phyloP scores from a whole-genome alignment of 2,113 vertebrate genomes.

The Eclectus roratus region DNA sequence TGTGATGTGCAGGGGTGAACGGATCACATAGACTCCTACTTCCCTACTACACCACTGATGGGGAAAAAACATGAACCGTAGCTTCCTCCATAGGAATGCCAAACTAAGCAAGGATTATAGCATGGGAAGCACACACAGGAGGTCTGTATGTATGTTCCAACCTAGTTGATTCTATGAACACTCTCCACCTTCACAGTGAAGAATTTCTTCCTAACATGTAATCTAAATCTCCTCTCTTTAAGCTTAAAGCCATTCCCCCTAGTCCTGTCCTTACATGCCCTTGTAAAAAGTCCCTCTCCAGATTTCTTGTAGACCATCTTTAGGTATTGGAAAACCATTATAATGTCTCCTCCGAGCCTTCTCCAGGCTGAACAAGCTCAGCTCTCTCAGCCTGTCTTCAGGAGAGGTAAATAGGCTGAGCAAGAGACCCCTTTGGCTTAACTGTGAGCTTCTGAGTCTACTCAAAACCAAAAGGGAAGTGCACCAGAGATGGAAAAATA shows the following conservation, averaged over 20 bases:
- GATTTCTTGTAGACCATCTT: background rate
- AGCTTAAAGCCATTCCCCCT: background rate
- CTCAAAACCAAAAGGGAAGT: background rate
- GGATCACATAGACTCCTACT: background rate
- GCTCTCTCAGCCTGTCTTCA: background rate
- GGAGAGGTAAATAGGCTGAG: background rate
- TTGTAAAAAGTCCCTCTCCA: background rate
- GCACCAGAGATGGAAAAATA: background rate
- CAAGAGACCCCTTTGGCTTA: background rate
- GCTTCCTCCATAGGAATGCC: background rate
- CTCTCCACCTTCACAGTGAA: background rate
- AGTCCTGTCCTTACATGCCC: background rate
- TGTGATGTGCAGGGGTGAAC: background rate
- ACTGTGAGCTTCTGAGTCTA: background rate
- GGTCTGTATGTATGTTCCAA: background rate
- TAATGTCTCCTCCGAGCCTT: background rate
- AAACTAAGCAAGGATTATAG: background rate
- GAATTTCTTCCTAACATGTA: background rate
- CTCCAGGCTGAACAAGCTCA: background rate
- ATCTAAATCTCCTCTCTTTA: background rate
- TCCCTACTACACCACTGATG: background rate
- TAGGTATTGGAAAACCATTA: background rate
- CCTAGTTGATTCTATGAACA: background rate
- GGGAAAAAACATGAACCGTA: background rate
- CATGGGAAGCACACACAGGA: background rate